A percentile compares a stretch with the other conserved stretches of the same genome.
Conservation (phyloP, 2,888 invertebrate species). For the Cheilosia scutellata region DNA sequence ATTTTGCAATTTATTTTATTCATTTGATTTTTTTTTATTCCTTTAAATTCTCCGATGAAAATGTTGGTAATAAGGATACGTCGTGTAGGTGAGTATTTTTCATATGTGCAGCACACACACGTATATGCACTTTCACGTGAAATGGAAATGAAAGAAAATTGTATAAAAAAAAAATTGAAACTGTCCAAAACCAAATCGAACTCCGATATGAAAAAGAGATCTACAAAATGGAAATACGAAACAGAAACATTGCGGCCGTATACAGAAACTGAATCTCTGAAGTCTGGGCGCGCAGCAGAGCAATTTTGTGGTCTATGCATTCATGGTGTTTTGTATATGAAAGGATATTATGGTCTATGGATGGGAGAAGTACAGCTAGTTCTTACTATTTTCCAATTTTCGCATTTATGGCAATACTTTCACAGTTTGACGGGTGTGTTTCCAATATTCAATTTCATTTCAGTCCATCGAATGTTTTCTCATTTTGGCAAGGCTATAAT, state of each 20-base stretch:
- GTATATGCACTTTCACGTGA: neutral
- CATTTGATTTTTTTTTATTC: slow-evolving; percentile 44
- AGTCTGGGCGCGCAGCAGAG: slow-evolving; percentile 28
- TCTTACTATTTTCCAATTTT: slow-evolving; percentile 35
- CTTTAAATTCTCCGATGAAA: slow-evolving; percentile 45
- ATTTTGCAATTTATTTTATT: slow-evolving; percentile 66
- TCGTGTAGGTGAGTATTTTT: slow-evolving; percentile 10
- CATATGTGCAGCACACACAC: neutral
- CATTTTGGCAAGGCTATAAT: slow-evolving; percentile 6
- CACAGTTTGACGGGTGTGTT: slow-evolving; percentile 19
- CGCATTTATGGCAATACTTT: slow-evolving; percentile 23
- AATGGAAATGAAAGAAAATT: neutral
- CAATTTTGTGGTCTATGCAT: slow-evolving; percentile 51
- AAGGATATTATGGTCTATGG: slow-evolving; percentile 33
- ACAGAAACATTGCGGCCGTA: slow-evolving; percentile 10
- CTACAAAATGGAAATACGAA: slow-evolving; percentile 23
- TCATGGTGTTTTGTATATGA: slow-evolving; percentile 30
- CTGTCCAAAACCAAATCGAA: slow-evolving; percentile 19
- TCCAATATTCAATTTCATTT: slow-evolving; percentile 57
- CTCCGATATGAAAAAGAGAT: slow-evolving; percentile 29
- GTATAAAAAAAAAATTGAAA: slow-evolving; percentile 8
- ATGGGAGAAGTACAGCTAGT: slow-evolving; percentile 15
- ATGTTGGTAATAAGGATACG: slow-evolving; percentile 28
- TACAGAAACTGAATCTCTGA: slow-evolving; percentile 18
- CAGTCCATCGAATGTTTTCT: slow-evolving; percentile 41